phyloP scores from a whole-genome alignment of 2,113 vertebrate species.

The Melanotaenia duboulayi region DNA sequence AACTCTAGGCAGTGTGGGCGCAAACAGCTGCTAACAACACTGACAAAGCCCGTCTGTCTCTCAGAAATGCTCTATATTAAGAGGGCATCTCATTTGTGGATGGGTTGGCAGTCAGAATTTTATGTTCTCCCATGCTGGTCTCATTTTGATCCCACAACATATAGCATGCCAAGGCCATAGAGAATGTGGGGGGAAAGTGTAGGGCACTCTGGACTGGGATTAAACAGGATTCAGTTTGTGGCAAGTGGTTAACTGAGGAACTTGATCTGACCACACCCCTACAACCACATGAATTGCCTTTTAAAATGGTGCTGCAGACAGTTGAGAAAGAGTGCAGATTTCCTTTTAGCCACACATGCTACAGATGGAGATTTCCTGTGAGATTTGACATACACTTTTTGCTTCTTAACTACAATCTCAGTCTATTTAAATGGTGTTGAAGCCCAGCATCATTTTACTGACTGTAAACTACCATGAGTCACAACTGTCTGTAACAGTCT shows the following conservation, averaged over 20 bases:
- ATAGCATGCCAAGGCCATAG: slow-evolving; percentile 53
- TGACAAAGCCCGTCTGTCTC: slow-evolving; percentile 68
- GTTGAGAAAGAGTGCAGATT: slow-evolving; percentile 43
- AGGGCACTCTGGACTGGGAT: slow-evolving; percentile 46
- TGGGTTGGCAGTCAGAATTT: slow-evolving; percentile 46
- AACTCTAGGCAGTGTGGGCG: slow-evolving; percentile 10
- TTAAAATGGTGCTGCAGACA: slow-evolving; percentile 24
- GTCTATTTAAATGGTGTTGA: background rate
- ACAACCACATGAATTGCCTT: slow-evolving; percentile 52
- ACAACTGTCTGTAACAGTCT: background rate
- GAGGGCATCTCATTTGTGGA: slow-evolving; percentile 56
- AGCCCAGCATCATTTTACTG: background rate
- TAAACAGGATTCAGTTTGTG: slow-evolving; percentile 70
- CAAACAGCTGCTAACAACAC: slow-evolving; percentile 10
- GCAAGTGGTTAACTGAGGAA: slow-evolving; percentile 66
- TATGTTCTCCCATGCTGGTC: slow-evolving; percentile 43
- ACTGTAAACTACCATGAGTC: slow-evolving; percentile 3
- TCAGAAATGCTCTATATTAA: slow-evolving; percentile 43
- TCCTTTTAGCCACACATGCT: background rate
- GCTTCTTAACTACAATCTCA: background rate
- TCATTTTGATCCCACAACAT: slow-evolving; percentile 60
- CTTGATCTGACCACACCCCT: slow-evolving; percentile 70
- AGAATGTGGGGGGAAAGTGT: slow-evolving; percentile 65
- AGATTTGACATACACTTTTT: slow-evolving; percentile 38
- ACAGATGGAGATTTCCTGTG: slow-evolving; percentile 36